These are phyloP conservation scores for Troglohyphantes excavatus DNA, from an alignment of 2,888 invertebrate species.

Conservation along the genomic window DNA sequence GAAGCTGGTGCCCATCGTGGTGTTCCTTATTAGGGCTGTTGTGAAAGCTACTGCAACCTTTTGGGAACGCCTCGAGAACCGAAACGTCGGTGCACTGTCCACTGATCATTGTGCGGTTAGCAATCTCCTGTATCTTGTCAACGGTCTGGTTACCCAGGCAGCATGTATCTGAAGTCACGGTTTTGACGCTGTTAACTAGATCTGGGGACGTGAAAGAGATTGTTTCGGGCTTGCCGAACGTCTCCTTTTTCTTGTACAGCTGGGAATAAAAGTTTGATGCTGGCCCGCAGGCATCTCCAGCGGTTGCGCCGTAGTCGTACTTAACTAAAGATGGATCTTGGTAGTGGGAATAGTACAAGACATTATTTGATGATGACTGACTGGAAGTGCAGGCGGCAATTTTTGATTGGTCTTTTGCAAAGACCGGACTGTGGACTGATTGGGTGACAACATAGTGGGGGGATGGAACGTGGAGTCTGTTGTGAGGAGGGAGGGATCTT, in stretches of 20 bases:
- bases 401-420: slow-evolving; percentile 38
- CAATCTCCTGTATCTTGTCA: slow-evolving; percentile 74
- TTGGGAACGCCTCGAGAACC: slow-evolving; percentile 65
- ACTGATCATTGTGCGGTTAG: slow-evolving; percentile 65
- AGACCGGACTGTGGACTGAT: slow-evolving; percentile 50
- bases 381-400: slow-evolving; percentile 38
- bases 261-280: slow-evolving; percentile 50
- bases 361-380: slow-evolving; percentile 31
- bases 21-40: slow-evolving; percentile 55
- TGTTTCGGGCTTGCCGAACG: slow-evolving; percentile 19
- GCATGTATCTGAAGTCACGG: slow-evolving; percentile 73
- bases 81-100: slow-evolving; percentile 72
- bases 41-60: slow-evolving; percentile 65
- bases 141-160: slow-evolving; percentile 76
- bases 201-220: slow-evolving; percentile 45
- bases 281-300: slow-evolving; percentile 40
- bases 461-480: slow-evolving; percentile 68
- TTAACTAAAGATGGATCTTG: slow-evolving; percentile 39
- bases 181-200: slow-evolving; percentile 46
- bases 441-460: slow-evolving; percentile 65
- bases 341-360: slow-evolving; percentile 39
- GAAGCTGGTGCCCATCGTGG: slow-evolving; percentile 60
- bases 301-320: slow-evolving; percentile 35
- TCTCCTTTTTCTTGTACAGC: slow-evolving; percentile 29
- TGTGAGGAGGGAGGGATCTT: slow-evolving; percentile 72